These are phyloP conservation scores for Anguilla obscura DNA, from an alignment of 2,797 vertebrate genomes.

Conservation along the genomic window DNA sequence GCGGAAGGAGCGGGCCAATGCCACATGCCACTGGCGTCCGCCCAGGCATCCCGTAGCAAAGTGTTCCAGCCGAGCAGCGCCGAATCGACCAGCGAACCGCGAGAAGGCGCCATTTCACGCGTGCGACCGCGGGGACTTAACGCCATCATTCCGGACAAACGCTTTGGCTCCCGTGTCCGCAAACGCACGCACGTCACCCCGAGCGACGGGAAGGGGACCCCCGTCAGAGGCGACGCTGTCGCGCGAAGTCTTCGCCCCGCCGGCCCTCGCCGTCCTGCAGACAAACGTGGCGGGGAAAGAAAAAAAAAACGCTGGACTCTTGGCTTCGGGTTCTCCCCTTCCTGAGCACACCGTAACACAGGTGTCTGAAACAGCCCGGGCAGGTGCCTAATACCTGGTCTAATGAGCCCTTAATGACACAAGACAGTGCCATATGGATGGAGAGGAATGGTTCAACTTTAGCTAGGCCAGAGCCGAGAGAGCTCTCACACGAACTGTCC, in stretches of 20 bases:
- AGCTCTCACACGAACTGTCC: not conserved
- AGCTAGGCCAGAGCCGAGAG: not conserved
- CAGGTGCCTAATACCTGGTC: constrained; percentile 26
- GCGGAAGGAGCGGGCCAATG: not conserved
- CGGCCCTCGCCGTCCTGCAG: no score
- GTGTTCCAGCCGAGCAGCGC: constrained; percentile 43
- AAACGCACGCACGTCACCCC: constrained; percentile 57
- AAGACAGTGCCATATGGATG: constrained; percentile 21
- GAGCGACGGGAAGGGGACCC: constrained; percentile 31
- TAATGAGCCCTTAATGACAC: constrained; percentile 28
- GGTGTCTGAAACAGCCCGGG: not conserved
- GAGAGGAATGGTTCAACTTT: constrained; percentile 1
- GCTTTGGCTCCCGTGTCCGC: constrained; percentile 49
- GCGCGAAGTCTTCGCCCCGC: not conserved
- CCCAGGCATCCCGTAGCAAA: not conserved
- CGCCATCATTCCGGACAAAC: constrained; percentile 50
- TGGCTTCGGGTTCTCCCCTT: not conserved
- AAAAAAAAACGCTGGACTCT: not conserved
- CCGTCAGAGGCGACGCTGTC: not conserved
- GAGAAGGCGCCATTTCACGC: constrained; percentile 62
- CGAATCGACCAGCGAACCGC: constrained; percentile 57
- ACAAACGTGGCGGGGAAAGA: not conserved
- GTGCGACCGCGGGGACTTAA: constrained; percentile 55
- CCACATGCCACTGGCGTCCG: not conserved
- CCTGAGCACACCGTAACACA: not conserved